Conservation (phyloP, 2,888 invertebrate genomes). For the Monopis laevigella region DNA sequence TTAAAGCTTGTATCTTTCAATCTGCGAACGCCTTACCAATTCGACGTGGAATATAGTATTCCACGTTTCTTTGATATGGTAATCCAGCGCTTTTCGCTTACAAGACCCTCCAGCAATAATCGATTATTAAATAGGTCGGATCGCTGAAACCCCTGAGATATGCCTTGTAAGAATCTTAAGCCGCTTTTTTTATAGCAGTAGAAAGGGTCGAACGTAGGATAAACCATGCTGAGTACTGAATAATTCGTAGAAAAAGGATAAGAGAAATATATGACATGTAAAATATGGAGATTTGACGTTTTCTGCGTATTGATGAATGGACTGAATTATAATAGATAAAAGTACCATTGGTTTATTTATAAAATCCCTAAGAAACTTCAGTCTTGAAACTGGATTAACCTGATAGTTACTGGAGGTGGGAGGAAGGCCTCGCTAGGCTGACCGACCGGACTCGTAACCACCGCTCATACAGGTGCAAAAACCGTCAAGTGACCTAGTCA, state of each 20-base stretch:
- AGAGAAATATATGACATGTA: slow-evolving; percentile 8
- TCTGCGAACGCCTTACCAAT: slow-evolving; percentile 47
- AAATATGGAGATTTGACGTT: slow-evolving; percentile 8
- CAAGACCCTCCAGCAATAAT: slow-evolving; percentile 34
- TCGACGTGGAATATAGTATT: slow-evolving; percentile 50
- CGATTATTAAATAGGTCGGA: slow-evolving; percentile 57
- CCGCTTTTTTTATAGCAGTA: slow-evolving; percentile 34
- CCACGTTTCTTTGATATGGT: slow-evolving; percentile 61
- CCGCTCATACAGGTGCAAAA: too few species aligned
- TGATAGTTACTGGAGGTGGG: too few species aligned
- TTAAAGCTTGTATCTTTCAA: too few species aligned
- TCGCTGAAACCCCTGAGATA: slow-evolving; percentile 35
- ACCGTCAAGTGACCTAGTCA: too few species aligned
- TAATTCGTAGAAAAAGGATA: slow-evolving; percentile 4
- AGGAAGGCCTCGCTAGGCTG: too few species aligned
- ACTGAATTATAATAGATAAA: too few species aligned
- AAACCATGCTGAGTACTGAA: slow-evolving; percentile 6
- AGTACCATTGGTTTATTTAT: too few species aligned
- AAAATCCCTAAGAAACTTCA: too few species aligned
- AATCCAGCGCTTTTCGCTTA: slow-evolving; percentile 28
- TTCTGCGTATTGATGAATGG: slow-evolving; percentile 1
- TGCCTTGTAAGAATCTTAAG: slow-evolving; percentile 38
- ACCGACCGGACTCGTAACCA: too few species aligned
- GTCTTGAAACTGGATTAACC: too few species aligned
- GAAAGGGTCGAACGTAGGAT: slow-evolving; percentile 29